A percentile compares a stretch with the other conserved stretches of the same genome.
These are phyloP conservation scores for Lophius piscatorius DNA, from an alignment of 2,113 vertebrate genomes.

Conservation along the genomic window DNA sequence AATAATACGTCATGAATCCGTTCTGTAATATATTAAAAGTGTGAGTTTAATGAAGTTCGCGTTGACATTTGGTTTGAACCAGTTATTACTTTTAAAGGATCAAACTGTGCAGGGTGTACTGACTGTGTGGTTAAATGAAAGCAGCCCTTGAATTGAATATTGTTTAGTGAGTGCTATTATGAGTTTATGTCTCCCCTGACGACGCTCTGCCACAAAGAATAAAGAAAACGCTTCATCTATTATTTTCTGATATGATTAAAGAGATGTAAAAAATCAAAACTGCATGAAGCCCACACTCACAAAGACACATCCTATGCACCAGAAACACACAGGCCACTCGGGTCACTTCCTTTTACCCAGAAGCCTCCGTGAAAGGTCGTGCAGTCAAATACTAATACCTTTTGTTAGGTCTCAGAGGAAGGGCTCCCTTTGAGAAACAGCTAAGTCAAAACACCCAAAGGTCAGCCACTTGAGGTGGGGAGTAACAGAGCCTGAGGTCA, in stretches of 20 bases:
- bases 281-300: neutral
- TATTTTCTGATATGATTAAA: conserved; percentile 16
- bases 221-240: conserved; percentile 41
- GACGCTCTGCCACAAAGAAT: conserved; percentile 20
- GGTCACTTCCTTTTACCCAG: conserved; percentile 74
- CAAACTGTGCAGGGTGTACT: too few relatives aligned
- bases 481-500: conserved; percentile 65
- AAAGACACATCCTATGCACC: conserved; percentile 38
- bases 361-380: conserved; percentile 68
- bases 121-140: conserved; percentile 28
- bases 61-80: too few relatives aligned
- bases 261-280: neutral
- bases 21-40: too few relatives aligned
- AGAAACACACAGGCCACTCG: conserved; percentile 48
- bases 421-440: conserved; percentile 50
- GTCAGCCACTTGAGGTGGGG: conserved; percentile 56
- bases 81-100: too few relatives aligned
- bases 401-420: conserved; percentile 73
- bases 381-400: conserved; percentile 76
- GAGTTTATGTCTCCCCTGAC: conserved; percentile 28
- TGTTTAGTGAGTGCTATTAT: conserved; percentile 30
- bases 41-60: too few relatives aligned
- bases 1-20: too few relatives aligned
- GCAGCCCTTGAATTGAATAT: conserved; percentile 25
- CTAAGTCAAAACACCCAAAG: conserved; percentile 63